A percentile compares a stretch with the other conserved stretches of the same genome.
Conservation (phyloP, 2,888 invertebrate genomes). For the Diaphora mendica region DNA sequence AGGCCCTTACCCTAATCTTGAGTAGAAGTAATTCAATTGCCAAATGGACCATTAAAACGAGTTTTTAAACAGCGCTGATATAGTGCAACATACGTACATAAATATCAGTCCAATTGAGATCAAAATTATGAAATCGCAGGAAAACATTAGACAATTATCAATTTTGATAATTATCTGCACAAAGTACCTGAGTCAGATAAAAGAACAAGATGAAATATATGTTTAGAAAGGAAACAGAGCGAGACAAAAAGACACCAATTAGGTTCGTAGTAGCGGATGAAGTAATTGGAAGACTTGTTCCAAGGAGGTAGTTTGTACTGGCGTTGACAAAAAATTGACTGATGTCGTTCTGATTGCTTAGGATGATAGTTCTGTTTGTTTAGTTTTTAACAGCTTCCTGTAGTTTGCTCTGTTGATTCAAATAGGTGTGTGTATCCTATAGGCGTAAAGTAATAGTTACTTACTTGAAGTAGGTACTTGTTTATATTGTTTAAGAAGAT, state of each 20-base stretch:
- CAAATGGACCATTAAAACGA: background rate
- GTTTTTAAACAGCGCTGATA: background rate
- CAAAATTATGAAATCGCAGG: background rate
- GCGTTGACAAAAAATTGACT: conserved; percentile 38
- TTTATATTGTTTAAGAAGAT: too few species aligned
- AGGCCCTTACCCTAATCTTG: too few species aligned
- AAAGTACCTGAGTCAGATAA: conserved; percentile 1
- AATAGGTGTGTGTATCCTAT: background rate
- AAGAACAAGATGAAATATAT: conserved; percentile 21
- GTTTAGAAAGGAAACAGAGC: conserved; percentile 7
- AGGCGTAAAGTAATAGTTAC: background rate
- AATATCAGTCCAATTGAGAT: background rate
- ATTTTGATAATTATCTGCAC: background rate
- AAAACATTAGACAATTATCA: background rate
- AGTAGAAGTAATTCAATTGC: background rate
- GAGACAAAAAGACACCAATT: conserved; percentile 26
- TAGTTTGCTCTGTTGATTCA: background rate
- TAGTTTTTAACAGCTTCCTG: conserved; percentile 34
- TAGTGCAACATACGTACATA: background rate
- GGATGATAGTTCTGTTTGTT: conserved; percentile 32
- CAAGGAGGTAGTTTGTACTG: conserved; percentile 37
- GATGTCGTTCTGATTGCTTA: conserved; percentile 38
- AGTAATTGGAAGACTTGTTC: conserved; percentile 44
- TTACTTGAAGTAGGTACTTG: too few species aligned
- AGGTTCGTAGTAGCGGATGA: conserved; percentile 43